These are phyloP conservation scores for Centropyge bicolor DNA, from an alignment of 2,797 vertebrate species.

Conservation along the genomic window DNA sequence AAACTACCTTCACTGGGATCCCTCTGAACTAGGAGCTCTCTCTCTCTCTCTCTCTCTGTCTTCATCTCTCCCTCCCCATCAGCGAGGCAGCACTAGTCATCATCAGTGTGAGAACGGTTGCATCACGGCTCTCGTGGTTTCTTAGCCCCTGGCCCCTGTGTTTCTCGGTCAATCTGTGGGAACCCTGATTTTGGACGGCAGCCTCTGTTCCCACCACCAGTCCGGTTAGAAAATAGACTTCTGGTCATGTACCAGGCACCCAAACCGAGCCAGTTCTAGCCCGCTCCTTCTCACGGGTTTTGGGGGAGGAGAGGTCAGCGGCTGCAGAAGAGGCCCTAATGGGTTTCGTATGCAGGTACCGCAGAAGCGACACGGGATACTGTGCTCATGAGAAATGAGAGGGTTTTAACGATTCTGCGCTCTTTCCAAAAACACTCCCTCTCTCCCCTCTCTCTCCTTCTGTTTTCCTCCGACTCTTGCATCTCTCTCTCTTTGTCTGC, in stretches of 20 bases:
- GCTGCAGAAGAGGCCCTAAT: constrained; percentile 77
- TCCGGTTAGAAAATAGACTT: constrained; percentile 86
- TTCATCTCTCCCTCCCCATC: constrained; percentile 42
- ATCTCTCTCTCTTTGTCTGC: constrained; percentile 35
- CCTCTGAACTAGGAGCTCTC: constrained; percentile 61
- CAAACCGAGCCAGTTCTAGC: constrained; percentile 79
- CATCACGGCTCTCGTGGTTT: constrained; percentile 83
- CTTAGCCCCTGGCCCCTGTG: constrained; percentile 81
- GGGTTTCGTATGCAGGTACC: constrained; percentile 87
- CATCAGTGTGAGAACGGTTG: constrained; percentile 82
- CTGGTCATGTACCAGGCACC: constrained; percentile 75
- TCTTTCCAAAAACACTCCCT: constrained; percentile 67
- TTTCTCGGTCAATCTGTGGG: constrained; percentile 87
- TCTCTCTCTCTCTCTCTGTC: constrained; percentile 50
- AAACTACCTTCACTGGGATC: constrained; percentile 80
- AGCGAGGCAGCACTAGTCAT: constrained; percentile 50
- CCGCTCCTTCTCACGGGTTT: constrained; percentile 83
- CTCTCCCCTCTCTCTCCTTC: constrained; percentile 14
- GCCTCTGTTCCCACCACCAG: constrained; percentile 86
- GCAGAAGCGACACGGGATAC: constrained; percentile 70
- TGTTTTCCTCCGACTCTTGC: constrained; percentile 25
- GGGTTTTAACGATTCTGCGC: constrained; percentile 65
- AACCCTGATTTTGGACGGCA: constrained; percentile 85
- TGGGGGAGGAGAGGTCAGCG: constrained; percentile 77
- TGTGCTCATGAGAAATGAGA: constrained; percentile 82